Evolutionary conservation across 2,888 invertebrate genomes (phyloP), one percentile per base, ranked within the genome.

Genomic region (Elegia similella): DNA sequence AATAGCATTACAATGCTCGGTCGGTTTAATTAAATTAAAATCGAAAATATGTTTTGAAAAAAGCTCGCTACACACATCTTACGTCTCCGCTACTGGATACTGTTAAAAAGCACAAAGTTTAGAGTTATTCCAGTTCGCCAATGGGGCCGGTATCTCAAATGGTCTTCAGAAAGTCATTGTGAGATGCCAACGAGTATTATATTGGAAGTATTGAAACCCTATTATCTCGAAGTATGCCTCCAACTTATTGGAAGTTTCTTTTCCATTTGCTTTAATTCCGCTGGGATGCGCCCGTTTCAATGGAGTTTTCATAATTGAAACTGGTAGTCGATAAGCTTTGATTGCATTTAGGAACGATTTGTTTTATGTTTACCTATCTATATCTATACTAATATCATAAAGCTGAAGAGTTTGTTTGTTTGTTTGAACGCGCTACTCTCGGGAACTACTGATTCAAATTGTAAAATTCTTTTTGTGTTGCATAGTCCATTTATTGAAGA

Each of bases 171-270:
- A 54, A 54, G 43, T 43, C 29, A 44, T 55, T 55, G 43, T 32
- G 44, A 55, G 44, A 55, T 54, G 32, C 54, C 54, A 32, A 42
- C 43, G 43, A 42, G 54, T 44, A 54, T 54, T 44, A 44, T 55
- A 55, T 55, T 55, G 53, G 30, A 53, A 53, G 44, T 44, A 44
- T 55, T 55, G 53, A 43, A 53, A 52, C 12, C 34, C 54, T 55
- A 55, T 55, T 44, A 55, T 55, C 54, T 42, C 38, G 44, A 55
- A 55, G 47, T 42, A 42, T 55, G 44, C 54, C 54, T 42, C 17
- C 17, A 12, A 46, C 10, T 16, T 55, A 32, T 34, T 46, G 32
- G 12, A 46, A 55, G 34, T 44, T 55, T 55, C 44, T 55, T 17
- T 32, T 55, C 29, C 30, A 53, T 42, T 23, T n/a, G 54, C 7